These are phyloP conservation scores for Cephus pulcher DNA, from an alignment of 2,888 invertebrate genomes.

Conservation along the genomic window DNA sequence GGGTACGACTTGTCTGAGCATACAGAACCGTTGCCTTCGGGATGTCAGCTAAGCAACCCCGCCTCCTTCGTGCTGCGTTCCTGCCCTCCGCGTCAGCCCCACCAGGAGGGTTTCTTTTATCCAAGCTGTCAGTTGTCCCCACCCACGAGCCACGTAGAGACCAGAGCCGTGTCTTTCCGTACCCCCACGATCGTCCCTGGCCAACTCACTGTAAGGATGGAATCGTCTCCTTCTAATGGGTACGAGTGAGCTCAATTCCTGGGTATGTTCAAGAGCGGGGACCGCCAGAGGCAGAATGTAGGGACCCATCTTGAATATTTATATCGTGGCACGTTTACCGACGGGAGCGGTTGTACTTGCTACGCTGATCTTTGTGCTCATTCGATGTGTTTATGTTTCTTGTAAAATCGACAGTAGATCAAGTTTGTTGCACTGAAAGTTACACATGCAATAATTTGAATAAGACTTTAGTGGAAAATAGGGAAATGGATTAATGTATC, in stretches of 20 bases:
- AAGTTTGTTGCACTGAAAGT: background rate
- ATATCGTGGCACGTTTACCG: constrained; percentile 42
- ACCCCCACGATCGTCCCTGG: background rate
- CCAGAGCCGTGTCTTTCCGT: background rate
- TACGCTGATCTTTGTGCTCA: constrained; percentile 19
- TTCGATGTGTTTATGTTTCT: constrained; percentile 2
- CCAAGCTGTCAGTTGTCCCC: constrained; percentile 43
- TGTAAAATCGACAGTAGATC: background rate
- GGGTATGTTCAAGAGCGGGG: background rate
- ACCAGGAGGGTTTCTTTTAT: constrained; percentile 44
- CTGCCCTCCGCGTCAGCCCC: constrained; percentile 20
- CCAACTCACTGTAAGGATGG: background rate
- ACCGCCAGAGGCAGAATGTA: constrained; percentile 20
- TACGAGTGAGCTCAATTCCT: background rate
- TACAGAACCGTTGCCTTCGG: constrained; percentile 19
- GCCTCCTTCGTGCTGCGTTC: constrained; percentile 31
- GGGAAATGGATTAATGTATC: background rate
- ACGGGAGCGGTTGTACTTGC: constrained; percentile 8
- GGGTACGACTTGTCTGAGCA: constrained; percentile 41
- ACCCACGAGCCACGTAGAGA: constrained; percentile 33
- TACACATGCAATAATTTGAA: background rate
- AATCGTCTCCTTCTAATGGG: background rate
- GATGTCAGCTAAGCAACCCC: constrained; percentile 16
- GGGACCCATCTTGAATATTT: constrained; percentile 54
- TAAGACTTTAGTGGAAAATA: background rate